Evolutionary conservation across 2,888 invertebrate species (phyloP), one percentile per base, ranked within the genome.

Genomic region (Andricus curvator): DNA sequence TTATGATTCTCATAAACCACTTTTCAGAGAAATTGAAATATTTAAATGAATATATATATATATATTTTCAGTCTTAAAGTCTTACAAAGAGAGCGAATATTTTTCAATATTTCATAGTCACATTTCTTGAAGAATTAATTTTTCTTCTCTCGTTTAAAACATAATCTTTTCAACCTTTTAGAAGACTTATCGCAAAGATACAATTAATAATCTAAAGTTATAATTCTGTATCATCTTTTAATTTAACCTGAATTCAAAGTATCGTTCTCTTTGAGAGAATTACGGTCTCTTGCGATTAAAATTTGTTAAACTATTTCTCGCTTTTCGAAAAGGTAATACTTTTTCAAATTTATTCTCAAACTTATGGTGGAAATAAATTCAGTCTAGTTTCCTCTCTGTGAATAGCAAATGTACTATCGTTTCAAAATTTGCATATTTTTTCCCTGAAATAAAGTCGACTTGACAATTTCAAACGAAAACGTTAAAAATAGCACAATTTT

Each of bases 1-100:
- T 74, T 56, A 60, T 60, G 20, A 60, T 33, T 74, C 51, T 56
- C 20, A 5, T 74, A 15, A 74, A 56, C n/a, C 33, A 51, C 33
- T 60, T 56, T 51, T 20, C n/a, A 20, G 17, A 44, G 13, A 41
- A 77, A 41, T 65, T 64, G 65, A 65, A 65, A 41, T 44, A 77
- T 33, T 60, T 13, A 37, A 70, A 70, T 25, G 17, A 3, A 17
- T 29, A 22, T 29, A 22, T 56, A 74, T 33, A 17, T 29, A 22
- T 29, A 22, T 56, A 74, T 33, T 74, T 56, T n/a, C 11, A 25
- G 15, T 44, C 9, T 6, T 6, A 25, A 68, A 44, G 13, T 68
- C 22, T 11, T 41, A 66, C 20, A 66, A 66, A 37, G 37, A 37
- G n/a, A 67, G 37, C 15, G 41, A 25, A 25, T 25, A 29, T 51